Evolutionary conservation across 2,113 vertebrate genomes (phyloP).

Genomic region (Pedionomus torquatus): DNA sequence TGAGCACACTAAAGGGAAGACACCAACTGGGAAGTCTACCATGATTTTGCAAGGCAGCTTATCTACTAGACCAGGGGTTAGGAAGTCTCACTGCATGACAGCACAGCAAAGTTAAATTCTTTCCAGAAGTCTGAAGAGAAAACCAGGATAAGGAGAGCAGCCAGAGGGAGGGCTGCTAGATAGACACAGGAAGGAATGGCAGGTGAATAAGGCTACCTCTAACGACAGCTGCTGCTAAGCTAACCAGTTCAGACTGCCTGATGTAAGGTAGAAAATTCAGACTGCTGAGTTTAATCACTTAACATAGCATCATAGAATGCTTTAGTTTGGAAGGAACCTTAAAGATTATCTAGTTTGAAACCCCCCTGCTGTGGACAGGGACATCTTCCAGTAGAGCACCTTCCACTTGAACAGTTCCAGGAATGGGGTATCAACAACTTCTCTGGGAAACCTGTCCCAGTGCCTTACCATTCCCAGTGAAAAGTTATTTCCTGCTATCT

Average conservation of each 20-base stretch:
- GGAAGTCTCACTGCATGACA: background rate
- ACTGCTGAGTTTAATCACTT: background rate
- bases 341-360: too few species aligned
- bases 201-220: background rate
- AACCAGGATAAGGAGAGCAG: background rate
- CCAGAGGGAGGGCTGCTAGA: background rate
- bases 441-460: too few species aligned
- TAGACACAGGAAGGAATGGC: background rate
- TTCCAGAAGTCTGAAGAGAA: background rate
- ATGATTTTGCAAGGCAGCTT: background rate
- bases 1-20: background rate
- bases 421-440: too few species aligned
- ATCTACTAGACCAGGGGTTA: background rate
- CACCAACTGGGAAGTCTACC: background rate
- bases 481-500: too few species aligned
- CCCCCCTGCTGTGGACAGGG: too few species aligned
- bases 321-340: too few species aligned
- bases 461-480: too few species aligned
- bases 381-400: too few species aligned
- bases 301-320: too few species aligned
- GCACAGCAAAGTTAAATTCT: background rate
- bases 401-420: too few species aligned
- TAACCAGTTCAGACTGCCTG: background rate
- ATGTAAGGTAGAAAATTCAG: background rate
- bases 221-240: background rate